Evolutionary conservation across 2,797 vertebrate genomes (phyloP), one percentile per base, ranked within the genome.

Genomic region (Peromyscus melanophrys): DNA sequence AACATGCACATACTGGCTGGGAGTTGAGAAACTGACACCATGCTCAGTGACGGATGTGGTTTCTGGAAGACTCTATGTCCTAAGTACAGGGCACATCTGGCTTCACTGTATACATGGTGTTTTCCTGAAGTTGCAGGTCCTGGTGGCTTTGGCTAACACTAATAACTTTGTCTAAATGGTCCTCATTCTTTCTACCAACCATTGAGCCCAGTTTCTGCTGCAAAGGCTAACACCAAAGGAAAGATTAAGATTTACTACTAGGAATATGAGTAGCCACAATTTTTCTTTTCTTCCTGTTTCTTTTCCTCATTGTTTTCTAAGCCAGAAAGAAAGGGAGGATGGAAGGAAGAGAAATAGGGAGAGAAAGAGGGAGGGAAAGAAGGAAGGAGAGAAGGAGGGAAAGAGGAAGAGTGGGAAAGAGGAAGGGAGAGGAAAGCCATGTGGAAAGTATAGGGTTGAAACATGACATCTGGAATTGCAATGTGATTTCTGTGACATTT

Each of bases 71-170:
- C 27, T 77, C 31, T 52, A n/a, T 13, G 83, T 85, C 78, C 82
- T 65, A 21, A 80, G 78, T 49, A 57, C 3, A 69, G 61, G 5
- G 21, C 67, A 95, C 92, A 89, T 34, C 78, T 96, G 92, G 94
- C 75, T 89, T 95, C 57, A 17, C 57, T 67, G 77, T 77, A 31
- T 65, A 69, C 29, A 55, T 0, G 16, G 81, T 63, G 46, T 46
- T 85, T 92, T 93, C 61, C 88, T 88, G 63, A 92, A 96, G 57
- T 94, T 49, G 23, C 34, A 82, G 85, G 37, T 65, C 55, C 34
- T 4, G 0, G 67, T 55, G 57, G 67, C 75, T 92, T 94, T 81
- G 71, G 77, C 55, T 90, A 93, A 93, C 71, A 86, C 77, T 88
- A 93, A 82, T 77, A 86, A 85, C 43, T 57, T 37, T 89, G 9